Conservation (phyloP, 2,113 vertebrate genomes). For the Heteronetta atricapilla region DNA sequence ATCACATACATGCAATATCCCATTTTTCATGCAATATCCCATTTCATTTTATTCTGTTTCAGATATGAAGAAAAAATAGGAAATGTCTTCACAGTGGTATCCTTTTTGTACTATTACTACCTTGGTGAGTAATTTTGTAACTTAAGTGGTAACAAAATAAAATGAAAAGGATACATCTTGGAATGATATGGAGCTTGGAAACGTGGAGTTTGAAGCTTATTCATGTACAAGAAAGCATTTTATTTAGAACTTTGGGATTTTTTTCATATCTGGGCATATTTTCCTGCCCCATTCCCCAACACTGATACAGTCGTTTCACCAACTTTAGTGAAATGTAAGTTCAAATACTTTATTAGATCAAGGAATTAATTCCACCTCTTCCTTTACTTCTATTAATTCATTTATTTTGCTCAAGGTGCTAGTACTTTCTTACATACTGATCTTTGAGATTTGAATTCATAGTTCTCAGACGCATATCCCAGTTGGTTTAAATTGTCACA, state of each 20-base stretch:
- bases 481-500: background rate
- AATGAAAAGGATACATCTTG: background rate
- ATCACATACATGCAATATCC: background rate
- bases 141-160: background rate
- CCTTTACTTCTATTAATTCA: background rate
- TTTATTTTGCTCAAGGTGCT: background rate
- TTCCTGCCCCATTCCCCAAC: background rate
- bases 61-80: background rate
- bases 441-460: background rate
- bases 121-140: background rate
- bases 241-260: background rate
- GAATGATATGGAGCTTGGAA: background rate
- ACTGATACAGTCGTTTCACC: background rate
- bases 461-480: background rate
- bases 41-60: background rate
- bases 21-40: background rate
- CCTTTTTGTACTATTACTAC: background rate
- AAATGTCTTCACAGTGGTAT: background rate
- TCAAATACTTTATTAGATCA: background rate
- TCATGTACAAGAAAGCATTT: background rate
- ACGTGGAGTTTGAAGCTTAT: background rate
- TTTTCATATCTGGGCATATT: background rate
- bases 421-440: background rate
- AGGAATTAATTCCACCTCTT: background rate
- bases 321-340: background rate